Evolutionary conservation across 2,888 invertebrate species (phyloP), one percentile per base, ranked within the genome.

Genomic region (Chorisops tibialis): DNA sequence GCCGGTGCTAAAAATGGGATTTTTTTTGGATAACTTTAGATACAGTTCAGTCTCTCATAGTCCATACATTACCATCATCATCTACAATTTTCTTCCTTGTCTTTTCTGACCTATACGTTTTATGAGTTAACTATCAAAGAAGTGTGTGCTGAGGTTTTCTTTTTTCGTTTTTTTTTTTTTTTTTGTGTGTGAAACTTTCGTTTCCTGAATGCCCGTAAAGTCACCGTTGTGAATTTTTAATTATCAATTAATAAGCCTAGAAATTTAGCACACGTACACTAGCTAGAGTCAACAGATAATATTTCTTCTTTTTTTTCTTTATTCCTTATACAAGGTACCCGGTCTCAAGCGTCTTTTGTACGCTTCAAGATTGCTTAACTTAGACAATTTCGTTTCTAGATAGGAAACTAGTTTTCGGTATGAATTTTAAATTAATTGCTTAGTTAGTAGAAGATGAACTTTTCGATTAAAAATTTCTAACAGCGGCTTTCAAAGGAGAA

Each of bases 161-260:
- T n/a, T n/a, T n/a, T n/a, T n/a, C n/a, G n/a, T n/a, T n/a, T n/a
- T n/a, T n/a, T n/a, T n/a, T n/a, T n/a, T n/a, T n/a, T n/a, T n/a
- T n/a, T n/a, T n/a, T n/a, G n/a, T n/a, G n/a, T 30, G 30, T 9
- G 9, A 30, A 30, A 30, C 30, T 30, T 30, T 9, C 30, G 9
- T 30, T 30, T 30, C 30, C 30, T 30, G 30, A 30, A 30, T 30
- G 9, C 30, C 30, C 30, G 30, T 9, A 30, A 30, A 30, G 30
- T 30, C 22, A 39, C 7, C 39, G 18, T 56, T 9, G 16, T 56
- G 56, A 39, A 43, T 56, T 56, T 56, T 56, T 56, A 56, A 56
- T 56, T 56, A 56, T 56, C 56, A 56, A 56, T 56, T 56, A 56
- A 56, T 56, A 56, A 45, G 30, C 56, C 19, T 52, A 35, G n/a